Percentiles rank a stretch among this genome's conserved stretches.
These are phyloP conservation scores for Andinoacara biseriatus DNA, from an alignment of 2,113 vertebrate genomes.

Conservation along the genomic window DNA sequence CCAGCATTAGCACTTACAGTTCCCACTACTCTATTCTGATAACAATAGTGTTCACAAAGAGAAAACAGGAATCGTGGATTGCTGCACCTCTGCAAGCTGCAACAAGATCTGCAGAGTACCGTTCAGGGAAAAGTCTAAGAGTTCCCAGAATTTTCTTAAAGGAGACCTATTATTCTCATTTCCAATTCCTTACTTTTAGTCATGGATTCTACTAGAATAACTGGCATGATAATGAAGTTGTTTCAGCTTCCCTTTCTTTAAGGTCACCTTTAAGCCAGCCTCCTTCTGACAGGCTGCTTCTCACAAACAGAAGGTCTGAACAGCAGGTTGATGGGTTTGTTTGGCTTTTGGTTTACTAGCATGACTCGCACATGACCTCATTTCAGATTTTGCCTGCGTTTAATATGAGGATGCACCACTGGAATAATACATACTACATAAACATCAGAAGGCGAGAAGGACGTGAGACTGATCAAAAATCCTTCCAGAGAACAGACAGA, in stretches of 20 bases:
- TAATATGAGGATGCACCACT: no score
- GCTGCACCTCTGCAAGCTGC: conserved; percentile 54
- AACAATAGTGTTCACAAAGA: not conserved
- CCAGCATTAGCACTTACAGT: not conserved
- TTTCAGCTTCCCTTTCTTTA: not conserved
- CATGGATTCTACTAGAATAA: not conserved
- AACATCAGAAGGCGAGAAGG: not conserved
- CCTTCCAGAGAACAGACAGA: conserved; percentile 61
- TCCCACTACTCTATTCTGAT: not conserved
- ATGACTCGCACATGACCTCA: not conserved
- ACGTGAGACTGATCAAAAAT: conserved; percentile 62
- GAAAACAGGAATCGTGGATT: conserved; percentile 30
- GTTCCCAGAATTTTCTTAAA: conserved; percentile 24
- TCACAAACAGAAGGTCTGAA: not conserved
- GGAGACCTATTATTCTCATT: not conserved
- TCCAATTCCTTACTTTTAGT: not conserved
- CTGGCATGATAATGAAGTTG: not conserved
- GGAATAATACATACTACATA: no score
- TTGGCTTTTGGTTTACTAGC: not conserved
- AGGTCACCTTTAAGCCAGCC: not conserved
- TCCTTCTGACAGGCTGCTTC: not conserved
- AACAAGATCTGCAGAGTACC: conserved; percentile 47
- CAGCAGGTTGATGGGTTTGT: not conserved
- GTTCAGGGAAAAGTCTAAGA: conserved; percentile 40
- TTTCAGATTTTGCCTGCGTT: not conserved